Base-by-base conservation (phyloP, 1,140 invertebrate genomes). In the Anastrepha ludens region DNA sequence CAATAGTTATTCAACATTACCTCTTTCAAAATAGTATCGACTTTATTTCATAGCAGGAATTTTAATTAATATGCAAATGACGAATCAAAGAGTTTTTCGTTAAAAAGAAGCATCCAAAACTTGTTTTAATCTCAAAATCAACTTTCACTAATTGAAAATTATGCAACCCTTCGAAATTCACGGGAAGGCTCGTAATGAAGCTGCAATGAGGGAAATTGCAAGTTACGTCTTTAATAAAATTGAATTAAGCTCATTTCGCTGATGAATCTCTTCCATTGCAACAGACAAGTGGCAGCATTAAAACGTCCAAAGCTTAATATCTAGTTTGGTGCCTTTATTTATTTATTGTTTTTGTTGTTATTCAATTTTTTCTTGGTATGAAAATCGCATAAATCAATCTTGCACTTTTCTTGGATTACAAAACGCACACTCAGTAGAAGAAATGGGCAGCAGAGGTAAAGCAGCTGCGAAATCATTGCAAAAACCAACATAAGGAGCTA, bases 361-460 rank as follows among this genome's bases (percentile, higher is more conserved):
- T 64, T 64, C 4, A 67, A 2, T 74, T 74, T 55, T 55, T 55
- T 55, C 2, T 41, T 44, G 67, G 13, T 17, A 47, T 74, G 67
- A 74, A 74, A 74, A 74, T 47, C 41, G 17, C 67, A 74, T 74
- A 74, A 74, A 74, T 74, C 41, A 74, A 44, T 41, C 67, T 74
- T 74, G 8, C 67, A 70, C 67, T 11, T 44, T 44, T 44, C 41
- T 11, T 74, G 17, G 13, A 74, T 47, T 74, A 74, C 67, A 62
- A 62, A 62, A 62, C 60, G 15, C 11, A n/a, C 39, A 41, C 13
- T 44, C 41, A 15, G 41, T 41, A 74, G 15, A 17, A 17, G 44
- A 1, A 17, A 41, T 74, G 67, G 15, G 41, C 67, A 47, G 67
- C 39, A 11, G 41, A 15, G 39, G 41, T 74, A 44, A 74, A 44